These are phyloP conservation scores for Malacoctenus gilli DNA, from an alignment of 2,797 vertebrate genomes.

Conservation along the genomic window DNA sequence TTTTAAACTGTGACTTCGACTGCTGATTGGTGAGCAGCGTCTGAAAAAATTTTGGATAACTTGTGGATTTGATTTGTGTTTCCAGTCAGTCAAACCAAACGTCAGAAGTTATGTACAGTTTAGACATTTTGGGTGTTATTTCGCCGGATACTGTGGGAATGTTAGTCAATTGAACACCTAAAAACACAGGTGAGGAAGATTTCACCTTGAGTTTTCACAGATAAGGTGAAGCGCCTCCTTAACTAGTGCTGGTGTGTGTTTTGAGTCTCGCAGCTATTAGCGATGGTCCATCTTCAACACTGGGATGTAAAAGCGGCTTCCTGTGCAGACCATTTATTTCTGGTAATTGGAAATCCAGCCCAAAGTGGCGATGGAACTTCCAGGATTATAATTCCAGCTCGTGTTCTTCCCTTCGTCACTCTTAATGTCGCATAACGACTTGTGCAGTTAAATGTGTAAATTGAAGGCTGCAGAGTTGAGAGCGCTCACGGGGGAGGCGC, in stretches of 20 bases:
- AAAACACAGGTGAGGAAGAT: not conserved
- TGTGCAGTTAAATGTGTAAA: not conserved
- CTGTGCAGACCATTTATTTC: conserved; percentile 13
- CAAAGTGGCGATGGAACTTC: conserved; percentile 6
- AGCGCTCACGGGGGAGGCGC: conserved; percentile 9
- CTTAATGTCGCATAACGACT: conserved; percentile 1
- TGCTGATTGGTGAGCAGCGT: not conserved
- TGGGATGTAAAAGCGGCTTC: conserved; percentile 4
- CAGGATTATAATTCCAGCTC: conserved; percentile 24
- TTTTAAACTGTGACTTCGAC: conserved; percentile 3
- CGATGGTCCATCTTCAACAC: conserved; percentile 10
- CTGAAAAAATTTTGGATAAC: too few relatives aligned
- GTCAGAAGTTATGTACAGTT: too few relatives aligned
- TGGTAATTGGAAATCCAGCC: conserved; percentile 32
- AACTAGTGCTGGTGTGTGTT: not conserved
- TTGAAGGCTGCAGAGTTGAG: conserved; percentile 4
- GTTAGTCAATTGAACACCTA: too few relatives aligned
- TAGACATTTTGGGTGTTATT: too few relatives aligned
- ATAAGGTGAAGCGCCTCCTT: not conserved
- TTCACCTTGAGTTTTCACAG: not conserved
- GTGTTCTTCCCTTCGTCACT: conserved; percentile 13
- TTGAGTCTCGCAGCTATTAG: conserved; percentile 13
- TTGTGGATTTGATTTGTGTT: too few relatives aligned
- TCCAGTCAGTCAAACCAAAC: too few relatives aligned
- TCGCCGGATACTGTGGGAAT: too few relatives aligned